Evolutionary conservation across 2,113 vertebrate genomes (phyloP).

Genomic region (Marmota flaviventris): DNA sequence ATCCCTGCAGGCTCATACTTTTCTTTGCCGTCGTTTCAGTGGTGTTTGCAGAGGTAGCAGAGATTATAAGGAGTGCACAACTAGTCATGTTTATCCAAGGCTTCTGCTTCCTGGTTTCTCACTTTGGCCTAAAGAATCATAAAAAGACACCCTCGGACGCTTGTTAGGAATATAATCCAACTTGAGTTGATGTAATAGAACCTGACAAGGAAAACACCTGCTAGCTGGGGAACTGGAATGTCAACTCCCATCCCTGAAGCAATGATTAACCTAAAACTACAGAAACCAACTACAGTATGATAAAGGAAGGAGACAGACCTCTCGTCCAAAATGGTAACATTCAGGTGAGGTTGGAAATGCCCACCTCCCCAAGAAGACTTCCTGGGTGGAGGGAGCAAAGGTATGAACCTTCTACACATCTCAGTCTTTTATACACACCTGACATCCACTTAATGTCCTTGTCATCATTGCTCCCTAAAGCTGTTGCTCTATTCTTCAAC

Average conservation of each 20-base stretch:
- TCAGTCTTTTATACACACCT: neutral
- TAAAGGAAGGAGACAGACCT: neutral
- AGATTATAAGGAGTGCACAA: neutral
- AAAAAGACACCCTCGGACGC: neutral
- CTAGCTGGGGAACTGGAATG: neutral
- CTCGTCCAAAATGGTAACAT: neutral
- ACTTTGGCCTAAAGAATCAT: neutral
- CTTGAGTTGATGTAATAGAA: neutral
- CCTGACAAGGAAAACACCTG: neutral
- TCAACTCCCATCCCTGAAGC: neutral
- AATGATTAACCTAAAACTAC: conserved; percentile 7
- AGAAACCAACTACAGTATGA: neutral
- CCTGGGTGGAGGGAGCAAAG: neutral
- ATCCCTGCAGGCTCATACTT: neutral
- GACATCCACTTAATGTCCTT: neutral
- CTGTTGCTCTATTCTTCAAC: neutral
- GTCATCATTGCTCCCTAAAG: neutral
- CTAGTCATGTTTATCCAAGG: neutral
- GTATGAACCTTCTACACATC: neutral
- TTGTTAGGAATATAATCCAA: neutral
- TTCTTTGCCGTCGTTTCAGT: neutral
- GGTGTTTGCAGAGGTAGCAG: neutral
- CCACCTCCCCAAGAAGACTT: neutral
- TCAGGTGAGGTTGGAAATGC: neutral
- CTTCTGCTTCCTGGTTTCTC: neutral